Evolutionary conservation across 1,140 invertebrate genomes (phyloP), one percentile per base, ranked within the genome.

Genomic region (Caenorhabditis latens): DNA sequence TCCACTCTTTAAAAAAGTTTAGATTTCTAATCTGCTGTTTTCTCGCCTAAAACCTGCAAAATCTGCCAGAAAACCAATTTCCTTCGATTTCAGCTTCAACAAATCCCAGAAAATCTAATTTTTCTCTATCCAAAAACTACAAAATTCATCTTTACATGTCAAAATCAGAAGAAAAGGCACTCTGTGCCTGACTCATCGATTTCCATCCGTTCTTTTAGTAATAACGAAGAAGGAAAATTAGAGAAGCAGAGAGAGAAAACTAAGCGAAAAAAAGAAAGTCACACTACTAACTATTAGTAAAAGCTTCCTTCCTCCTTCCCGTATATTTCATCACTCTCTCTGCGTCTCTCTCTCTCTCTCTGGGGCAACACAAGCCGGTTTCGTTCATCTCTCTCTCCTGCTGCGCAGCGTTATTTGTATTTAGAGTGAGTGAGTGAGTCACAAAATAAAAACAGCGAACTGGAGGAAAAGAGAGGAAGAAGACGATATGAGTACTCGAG

Each of bases 401-500:
- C 32, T 32, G 32, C 32, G 32, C 32, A 53, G 43, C 24, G 42
- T 71, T 40, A 14, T 71, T 43, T 50, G 43, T 79, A 13, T 63
- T 40, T 63, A 63, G n/a, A 58, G 2, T n/a, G 63, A 43, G 4
- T n/a, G 11, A 13, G 46, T 79, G 71, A 79, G n/a, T 48, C 19
- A 50, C 46, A 50, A 79, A 58, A 9, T 24, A 50, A 79, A 32
- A 50, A 50, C 67, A 50, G 19, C 8, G 11, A 48, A 58, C 21
- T n/a, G 19, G 46, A 50, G 71, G n/a, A n/a, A 32, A 19, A 79
- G 46, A 53, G 16, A n/a, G 14, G 63, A 42, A 4, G 67, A 43
- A 46, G 42, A 71, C 21, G 67, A 71, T 6, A 48, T 71, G 9
- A 13, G 67, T n/a, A 50, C 71, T 79, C 71, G 46, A 79, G 71